Percentiles rank a stretch among this genome's conserved stretches.
Evolutionary conservation across 2,797 vertebrate genomes (phyloP).

Genomic region (Scolopax bukidnonensis): DNA sequence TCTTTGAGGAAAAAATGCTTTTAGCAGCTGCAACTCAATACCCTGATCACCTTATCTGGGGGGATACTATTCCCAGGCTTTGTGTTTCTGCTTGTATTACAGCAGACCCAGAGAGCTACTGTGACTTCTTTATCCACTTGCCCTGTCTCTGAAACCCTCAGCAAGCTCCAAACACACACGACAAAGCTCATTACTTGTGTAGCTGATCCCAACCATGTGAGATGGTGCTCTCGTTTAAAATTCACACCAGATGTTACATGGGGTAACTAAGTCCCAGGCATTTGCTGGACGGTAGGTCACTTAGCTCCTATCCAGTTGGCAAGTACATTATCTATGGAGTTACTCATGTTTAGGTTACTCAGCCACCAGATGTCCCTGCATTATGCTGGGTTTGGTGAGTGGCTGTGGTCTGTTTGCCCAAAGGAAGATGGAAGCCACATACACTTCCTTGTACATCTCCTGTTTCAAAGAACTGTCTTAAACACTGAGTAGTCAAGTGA

Average conservation of each 20-base stretch:
- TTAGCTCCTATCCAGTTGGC: neutral
- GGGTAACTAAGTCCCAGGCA: no score
- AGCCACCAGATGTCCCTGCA: neutral
- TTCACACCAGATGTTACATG: neutral
- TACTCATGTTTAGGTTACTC: neutral
- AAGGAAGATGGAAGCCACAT: neutral
- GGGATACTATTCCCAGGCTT: neutral
- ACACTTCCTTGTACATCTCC: neutral
- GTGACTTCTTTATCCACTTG: neutral
- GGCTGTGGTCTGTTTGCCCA: neutral
- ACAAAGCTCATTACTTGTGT: neutral
- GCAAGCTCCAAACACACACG: accelerated
- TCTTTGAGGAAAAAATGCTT: neutral
- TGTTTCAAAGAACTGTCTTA: neutral
- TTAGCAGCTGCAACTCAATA: neutral
- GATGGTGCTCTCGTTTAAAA: neutral
- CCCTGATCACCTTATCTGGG: neutral
- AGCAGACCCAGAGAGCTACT: neutral
- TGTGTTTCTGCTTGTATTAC: neutral
- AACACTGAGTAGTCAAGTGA: neutral
- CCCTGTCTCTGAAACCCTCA: neutral
- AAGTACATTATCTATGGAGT: neutral
- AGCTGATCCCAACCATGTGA: neutral
- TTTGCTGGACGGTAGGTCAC: neutral
- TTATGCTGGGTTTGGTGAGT: neutral